These are phyloP conservation scores for Clunio marinus DNA, from an alignment of 2,888 invertebrate species.

Conservation along the genomic window DNA sequence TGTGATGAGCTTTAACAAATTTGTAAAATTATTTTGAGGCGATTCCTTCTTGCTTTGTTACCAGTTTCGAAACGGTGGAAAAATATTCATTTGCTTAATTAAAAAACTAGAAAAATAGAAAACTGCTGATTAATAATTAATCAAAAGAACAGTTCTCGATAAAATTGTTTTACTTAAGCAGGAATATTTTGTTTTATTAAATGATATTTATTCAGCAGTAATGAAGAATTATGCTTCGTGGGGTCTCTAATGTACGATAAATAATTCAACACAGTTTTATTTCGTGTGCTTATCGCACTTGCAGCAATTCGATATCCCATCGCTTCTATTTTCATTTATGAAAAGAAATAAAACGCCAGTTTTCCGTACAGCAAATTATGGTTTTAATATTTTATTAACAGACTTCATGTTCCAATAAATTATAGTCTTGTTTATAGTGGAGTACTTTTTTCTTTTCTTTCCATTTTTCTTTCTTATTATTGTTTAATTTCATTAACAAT, in stretches of 20 bases:
- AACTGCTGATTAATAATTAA: conserved; percentile 13
- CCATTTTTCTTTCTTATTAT: conserved; percentile 21
- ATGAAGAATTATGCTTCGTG: conserved; percentile 17
- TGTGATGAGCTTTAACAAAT: too few species aligned
- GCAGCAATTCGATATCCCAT: conserved; percentile 7
- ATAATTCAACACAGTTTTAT: neutral
- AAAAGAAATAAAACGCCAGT: too few species aligned
- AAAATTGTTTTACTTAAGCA: conserved; percentile 5
- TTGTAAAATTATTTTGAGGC: neutral
- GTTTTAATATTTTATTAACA: conserved; percentile 18
- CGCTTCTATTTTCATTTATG: conserved; percentile 10
- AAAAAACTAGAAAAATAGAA: neutral
- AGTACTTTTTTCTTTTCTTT: neutral
- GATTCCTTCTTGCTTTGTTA: neutral
- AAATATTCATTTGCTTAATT: neutral
- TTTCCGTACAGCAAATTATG: neutral
- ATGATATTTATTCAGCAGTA: conserved; percentile 37
- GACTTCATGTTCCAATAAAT: conserved; percentile 7
- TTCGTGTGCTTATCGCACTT: neutral
- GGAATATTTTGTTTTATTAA: conserved; percentile 36
- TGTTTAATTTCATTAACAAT: conserved; percentile 33
- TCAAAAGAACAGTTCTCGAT: neutral
- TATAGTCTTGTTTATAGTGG: conserved; percentile 15
- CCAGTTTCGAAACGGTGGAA: neutral
- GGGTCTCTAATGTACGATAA: neutral